Percentiles rank a stretch among this genome's conserved stretches.
Evolutionary conservation across 2,113 vertebrate genomes (phyloP).

Genomic region (Chaenocephalus aceratus): DNA sequence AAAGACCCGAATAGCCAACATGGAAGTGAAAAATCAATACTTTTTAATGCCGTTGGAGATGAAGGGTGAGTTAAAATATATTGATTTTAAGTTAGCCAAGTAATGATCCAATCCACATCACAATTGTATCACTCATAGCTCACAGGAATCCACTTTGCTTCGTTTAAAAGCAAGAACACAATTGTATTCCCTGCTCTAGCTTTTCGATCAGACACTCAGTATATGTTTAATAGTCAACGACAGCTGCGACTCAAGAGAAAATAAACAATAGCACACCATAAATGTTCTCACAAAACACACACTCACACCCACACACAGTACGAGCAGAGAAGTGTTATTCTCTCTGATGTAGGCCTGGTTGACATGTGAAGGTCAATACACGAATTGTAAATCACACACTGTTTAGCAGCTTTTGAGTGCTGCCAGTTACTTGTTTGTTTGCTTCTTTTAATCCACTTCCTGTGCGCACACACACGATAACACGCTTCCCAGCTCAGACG

Average conservation of each 20-base stretch:
- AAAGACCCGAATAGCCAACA: conserved; percentile 5
- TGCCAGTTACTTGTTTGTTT: conserved; percentile 56
- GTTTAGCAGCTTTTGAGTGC: conserved; percentile 43
- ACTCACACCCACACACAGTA: background rate
- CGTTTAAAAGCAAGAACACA: conserved; percentile 6
- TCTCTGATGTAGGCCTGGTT: conserved; percentile 39
- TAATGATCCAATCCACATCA: conserved; percentile 80
- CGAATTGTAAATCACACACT: conserved; percentile 51
- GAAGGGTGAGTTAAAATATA: conserved; percentile 82
- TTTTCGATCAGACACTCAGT: conserved; percentile 17
- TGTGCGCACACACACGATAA: background rate
- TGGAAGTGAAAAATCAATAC: conserved; percentile 71
- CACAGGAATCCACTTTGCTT: conserved; percentile 6
- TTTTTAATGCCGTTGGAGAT: conserved; percentile 78
- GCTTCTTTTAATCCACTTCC: conserved; percentile 35
- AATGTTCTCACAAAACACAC: background rate
- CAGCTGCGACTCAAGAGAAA: conserved; percentile 14
- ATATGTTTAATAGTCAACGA: conserved; percentile 35
- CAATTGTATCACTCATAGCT: conserved; percentile 67
- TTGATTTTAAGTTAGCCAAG: conserved; percentile 79
- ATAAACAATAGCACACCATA: conserved; percentile 10
- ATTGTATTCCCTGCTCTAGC: background rate
- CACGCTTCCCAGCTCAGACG: conserved; percentile 22
- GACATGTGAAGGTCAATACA: conserved; percentile 63
- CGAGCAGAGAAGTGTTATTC: conserved; percentile 14